Base-by-base conservation (phyloP, 1,140 invertebrate genomes). In the Plectrocnemia conspersa region DNA sequence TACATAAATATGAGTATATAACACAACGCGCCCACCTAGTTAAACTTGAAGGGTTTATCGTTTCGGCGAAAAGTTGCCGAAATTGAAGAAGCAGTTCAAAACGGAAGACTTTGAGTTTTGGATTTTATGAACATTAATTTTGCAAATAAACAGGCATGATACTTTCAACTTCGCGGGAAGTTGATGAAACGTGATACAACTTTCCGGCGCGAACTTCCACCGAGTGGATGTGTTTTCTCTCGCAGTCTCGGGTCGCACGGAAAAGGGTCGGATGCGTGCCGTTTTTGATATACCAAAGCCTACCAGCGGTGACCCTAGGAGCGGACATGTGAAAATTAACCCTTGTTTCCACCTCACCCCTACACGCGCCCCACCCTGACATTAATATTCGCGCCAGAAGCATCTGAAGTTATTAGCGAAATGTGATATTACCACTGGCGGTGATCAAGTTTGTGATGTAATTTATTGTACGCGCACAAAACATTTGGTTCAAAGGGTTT, bases 61-160 rank as follows among this genome's bases (percentile, higher is more conserved):
- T 49, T 57, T 33, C 40, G 18, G 32, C 22, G 45, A 35, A 56
- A 56, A 56, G 45, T 56, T 56, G 47, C 24, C 35, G 45, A 59
- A 54, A 44, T 50, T 38, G 57, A 54, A 52, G 52, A 40, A 54
- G 35, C 53, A 45, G 58, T 56, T 56, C 47, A 54, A 50, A 60
- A 60, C 53, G 58, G 55, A 60, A 60, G 58, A 56, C 54, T 56
- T 49, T 36, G 29, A 41, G 54, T 56, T 49, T 56, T 27, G 41
- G 48, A 61, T 61, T 61, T 61, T 56, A 52, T 46, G 58, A 61
- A 61, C 58, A 61, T 61, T 61, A 61, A 61, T 61, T 61, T 61
- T 56, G 58, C 58, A 61, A 61, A 61, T 61, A 61, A 61, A 61
- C 58, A 54, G 58, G 29, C 58, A 49, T 56, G 49, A 54, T 61